Base-by-base conservation (phyloP, 2,113 vertebrate species). In the Prunella himalayana region DNA sequence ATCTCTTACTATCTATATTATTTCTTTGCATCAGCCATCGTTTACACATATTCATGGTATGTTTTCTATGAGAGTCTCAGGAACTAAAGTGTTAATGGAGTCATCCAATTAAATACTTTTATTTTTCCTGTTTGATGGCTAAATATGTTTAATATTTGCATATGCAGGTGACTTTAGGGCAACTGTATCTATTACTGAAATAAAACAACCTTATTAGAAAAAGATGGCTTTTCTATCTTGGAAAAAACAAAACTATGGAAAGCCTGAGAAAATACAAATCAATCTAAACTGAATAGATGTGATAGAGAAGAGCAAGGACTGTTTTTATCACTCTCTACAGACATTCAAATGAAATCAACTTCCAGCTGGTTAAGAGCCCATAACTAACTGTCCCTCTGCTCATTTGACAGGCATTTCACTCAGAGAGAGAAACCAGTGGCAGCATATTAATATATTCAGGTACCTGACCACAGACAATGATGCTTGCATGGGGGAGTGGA, bases 301-400 rank as follows among this genome's bases (percentile, higher is more conserved):
- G 53, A 44, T 41, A 31, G 44, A 63, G 54, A 87, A 95, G 19
- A 77, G 19, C n/a, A 80, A 89, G 22, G 33, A 89, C 22, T 1
- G 3, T 41, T 89, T 69, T 65, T 64, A 47, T 65, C 28, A 41
- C 65, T 93, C 51, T 81, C 25, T 66, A 69, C 77, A 44, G 75
- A 76, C 33, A 72, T 87, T 92, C 25, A 82, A 81, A 93, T 90
- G 49, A 95, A 91, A 95, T 93, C 42, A 86, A 68, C 64, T 87
- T 93, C 68, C 72, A 95, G 27, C 49, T 91, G 78, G 33, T 91
- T 95, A 96, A 92, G 42, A 88, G 68, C 10, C 61, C 70, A 53
- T 76, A 71, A 92, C 70, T 82, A 82, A 92, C 45, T 83, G 66
- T 72, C 45, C 39, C 42, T 94, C 49, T 90, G 57, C 87, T 93